Percentiles rank a stretch among this genome's conserved stretches.
These are phyloP conservation scores for Channa argus DNA, from an alignment of 2,113 vertebrate species.

Conservation along the genomic window DNA sequence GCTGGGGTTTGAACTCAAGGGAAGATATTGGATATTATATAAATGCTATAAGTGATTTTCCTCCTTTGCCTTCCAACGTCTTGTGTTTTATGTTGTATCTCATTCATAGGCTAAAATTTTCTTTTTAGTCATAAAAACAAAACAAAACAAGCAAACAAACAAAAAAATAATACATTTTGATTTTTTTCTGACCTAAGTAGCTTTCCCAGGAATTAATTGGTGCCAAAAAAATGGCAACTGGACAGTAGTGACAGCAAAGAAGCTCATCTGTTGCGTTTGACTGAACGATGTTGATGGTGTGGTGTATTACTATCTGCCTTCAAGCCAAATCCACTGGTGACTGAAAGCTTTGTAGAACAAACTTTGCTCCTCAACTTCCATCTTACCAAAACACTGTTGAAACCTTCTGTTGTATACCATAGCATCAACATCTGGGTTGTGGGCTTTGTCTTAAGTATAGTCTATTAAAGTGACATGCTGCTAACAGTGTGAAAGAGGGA, in stretches of 20 bases:
- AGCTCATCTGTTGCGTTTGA: too few species aligned
- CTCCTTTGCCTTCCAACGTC: neutral
- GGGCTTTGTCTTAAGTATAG: conserved; percentile 3
- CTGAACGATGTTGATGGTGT: too few species aligned
- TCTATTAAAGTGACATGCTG: neutral
- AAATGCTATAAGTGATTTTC: neutral
- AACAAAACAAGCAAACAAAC: too few species aligned
- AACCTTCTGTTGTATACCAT: neutral
- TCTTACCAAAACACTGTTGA: too few species aligned
- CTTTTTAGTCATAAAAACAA: neutral
- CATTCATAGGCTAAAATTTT: neutral
- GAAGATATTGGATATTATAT: conserved; percentile 7
- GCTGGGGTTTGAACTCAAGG: neutral
- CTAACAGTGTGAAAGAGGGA: neutral
- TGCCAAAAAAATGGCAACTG: too few species aligned
- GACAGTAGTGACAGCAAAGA: too few species aligned
- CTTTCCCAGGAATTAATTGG: too few species aligned
- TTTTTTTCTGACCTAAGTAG: too few species aligned
- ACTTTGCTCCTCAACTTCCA: too few species aligned
- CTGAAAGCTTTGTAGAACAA: too few species aligned
- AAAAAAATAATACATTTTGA: too few species aligned
- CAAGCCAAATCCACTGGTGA: neutral
- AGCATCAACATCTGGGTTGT: neutral
- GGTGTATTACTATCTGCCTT: neutral
- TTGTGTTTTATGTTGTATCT: too few species aligned